A percentile compares a stretch with the other conserved stretches of the same genome.
Conservation (phyloP, 2,888 invertebrate species). For the Ornithoptera priamus region DNA sequence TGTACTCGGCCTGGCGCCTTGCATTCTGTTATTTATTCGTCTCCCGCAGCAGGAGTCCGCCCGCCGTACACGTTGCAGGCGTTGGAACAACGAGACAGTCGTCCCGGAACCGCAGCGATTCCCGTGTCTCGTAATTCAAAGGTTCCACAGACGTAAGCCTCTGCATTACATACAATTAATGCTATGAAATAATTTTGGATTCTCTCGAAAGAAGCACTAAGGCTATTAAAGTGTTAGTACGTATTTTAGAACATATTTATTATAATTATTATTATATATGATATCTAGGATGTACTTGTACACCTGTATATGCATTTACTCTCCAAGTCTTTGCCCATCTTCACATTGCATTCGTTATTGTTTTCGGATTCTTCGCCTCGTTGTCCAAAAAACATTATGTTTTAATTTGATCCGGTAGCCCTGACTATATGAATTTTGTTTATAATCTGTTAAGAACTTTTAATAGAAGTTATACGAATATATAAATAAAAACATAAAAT, state of each 20-base stretch:
- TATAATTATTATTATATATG: too few species aligned
- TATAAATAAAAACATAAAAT: too few species aligned
- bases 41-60: constrained; percentile 22
- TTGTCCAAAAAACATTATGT: too few species aligned
- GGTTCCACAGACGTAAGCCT: constrained; percentile 4
- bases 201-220: not conserved
- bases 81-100: constrained; percentile 14
- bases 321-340: too few species aligned
- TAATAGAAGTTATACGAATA: too few species aligned
- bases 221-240: not conserved
- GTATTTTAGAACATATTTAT: not conserved
- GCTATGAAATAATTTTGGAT: not conserved
- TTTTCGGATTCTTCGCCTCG: too few species aligned
- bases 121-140: constrained; percentile 5
- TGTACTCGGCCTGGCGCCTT: constrained; percentile 18
- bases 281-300: not conserved
- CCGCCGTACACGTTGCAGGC: constrained; percentile 6
- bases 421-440: too few species aligned
- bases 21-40: constrained; percentile 28
- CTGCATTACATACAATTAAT: constrained; percentile 19
- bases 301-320: too few species aligned
- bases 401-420: too few species aligned
- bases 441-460: too few species aligned
- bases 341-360: too few species aligned
- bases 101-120: constrained; percentile 10